Percentiles rank a stretch among this genome's conserved stretches.
These are phyloP conservation scores for Drosophila triauraria DNA, from an alignment of 1,140 invertebrate species.

Conservation along the genomic window DNA sequence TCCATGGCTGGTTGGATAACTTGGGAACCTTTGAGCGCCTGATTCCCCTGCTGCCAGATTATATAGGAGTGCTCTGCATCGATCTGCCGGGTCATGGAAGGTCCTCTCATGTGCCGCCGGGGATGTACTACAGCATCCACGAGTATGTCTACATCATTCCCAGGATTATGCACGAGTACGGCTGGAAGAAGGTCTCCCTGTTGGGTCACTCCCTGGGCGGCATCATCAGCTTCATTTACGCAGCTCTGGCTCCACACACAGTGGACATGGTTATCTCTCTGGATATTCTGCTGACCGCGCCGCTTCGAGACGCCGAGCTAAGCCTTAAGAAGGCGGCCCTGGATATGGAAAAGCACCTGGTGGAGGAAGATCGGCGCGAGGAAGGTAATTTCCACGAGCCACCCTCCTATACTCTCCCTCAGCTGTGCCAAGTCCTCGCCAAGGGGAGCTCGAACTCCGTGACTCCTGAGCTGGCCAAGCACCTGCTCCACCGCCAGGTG, in stretches of 20 bases:
- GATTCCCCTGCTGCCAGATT: slow-evolving; percentile 87
- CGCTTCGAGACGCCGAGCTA: not conserved
- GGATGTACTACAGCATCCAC: slow-evolving; percentile 86
- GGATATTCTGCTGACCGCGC: slow-evolving; percentile 86
- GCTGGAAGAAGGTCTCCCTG: slow-evolving; percentile 89
- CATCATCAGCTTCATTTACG: slow-evolving; percentile 86
- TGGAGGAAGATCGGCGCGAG: slow-evolving; percentile 53
- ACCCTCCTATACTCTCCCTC: slow-evolving; percentile 87
- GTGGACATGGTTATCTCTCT: slow-evolving; percentile 87
- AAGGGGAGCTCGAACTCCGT: slow-evolving; percentile 86
- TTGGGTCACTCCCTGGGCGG: slow-evolving; percentile 89
- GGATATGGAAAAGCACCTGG: slow-evolving; percentile 38
- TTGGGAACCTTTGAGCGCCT: slow-evolving; percentile 89
- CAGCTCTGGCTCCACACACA: slow-evolving; percentile 86
- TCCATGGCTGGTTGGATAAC: slow-evolving; percentile 92
- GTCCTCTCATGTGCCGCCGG: slow-evolving; percentile 88
- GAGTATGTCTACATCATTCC: slow-evolving; percentile 87
- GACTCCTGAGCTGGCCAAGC: slow-evolving; percentile 85
- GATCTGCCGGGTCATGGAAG: slow-evolving; percentile 91
- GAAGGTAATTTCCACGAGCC: slow-evolving; percentile 81
- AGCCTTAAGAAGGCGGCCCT: not conserved
- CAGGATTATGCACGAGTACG: slow-evolving; percentile 87
- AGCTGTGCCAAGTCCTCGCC: slow-evolving; percentile 86
- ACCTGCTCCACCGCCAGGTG: slow-evolving; percentile 87
- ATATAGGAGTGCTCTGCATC: slow-evolving; percentile 88